Evolutionary conservation across 2,888 invertebrate genomes (phyloP).

Genomic region (Cremastinae sp.): DNA sequence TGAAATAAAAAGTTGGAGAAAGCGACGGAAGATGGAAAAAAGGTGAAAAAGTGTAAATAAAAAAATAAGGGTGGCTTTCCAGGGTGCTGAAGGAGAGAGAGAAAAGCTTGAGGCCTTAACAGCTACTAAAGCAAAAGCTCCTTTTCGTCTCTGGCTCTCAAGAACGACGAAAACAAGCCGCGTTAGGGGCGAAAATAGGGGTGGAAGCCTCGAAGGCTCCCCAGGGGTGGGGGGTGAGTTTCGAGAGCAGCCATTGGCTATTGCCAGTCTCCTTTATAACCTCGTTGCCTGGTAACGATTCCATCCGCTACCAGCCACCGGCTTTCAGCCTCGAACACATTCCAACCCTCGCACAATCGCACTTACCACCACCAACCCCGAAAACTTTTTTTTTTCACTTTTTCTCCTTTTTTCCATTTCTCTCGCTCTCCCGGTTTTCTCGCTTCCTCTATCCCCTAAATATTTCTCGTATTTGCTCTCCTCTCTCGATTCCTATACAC

Average conservation of each 20-base stretch:
- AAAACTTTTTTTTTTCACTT: constrained; percentile 25
- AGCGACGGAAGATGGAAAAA: background rate
- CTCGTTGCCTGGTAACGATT: constrained; percentile 78
- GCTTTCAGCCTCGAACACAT: constrained; percentile 12
- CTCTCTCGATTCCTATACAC: background rate
- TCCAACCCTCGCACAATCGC: constrained; percentile 67
- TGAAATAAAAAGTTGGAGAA: constrained; percentile 26
- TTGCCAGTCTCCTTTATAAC: constrained; percentile 77
- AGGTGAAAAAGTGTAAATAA: constrained; percentile 22
- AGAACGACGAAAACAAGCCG: constrained; percentile 77
- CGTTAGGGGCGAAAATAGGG: constrained; percentile 71
- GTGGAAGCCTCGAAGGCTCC: background rate
- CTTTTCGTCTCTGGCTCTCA: constrained; percentile 74
- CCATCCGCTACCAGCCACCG: constrained; percentile 53
- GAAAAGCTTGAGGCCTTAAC: constrained; percentile 76
- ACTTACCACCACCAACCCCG: constrained; percentile 64
- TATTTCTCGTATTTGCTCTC: constrained; percentile 7
- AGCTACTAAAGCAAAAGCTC: constrained; percentile 79
- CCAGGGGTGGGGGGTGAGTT: constrained; percentile 72
- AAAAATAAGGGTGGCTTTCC: background rate
- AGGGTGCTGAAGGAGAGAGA: constrained; percentile 16
- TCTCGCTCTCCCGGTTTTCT: constrained; percentile 15
- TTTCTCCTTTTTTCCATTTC: constrained; percentile 2
- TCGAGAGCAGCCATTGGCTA: constrained; percentile 80
- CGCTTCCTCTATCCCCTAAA: background rate